These are phyloP conservation scores for Acanthosepion esculentum DNA, from an alignment of 2,888 invertebrate genomes.

Conservation along the genomic window DNA sequence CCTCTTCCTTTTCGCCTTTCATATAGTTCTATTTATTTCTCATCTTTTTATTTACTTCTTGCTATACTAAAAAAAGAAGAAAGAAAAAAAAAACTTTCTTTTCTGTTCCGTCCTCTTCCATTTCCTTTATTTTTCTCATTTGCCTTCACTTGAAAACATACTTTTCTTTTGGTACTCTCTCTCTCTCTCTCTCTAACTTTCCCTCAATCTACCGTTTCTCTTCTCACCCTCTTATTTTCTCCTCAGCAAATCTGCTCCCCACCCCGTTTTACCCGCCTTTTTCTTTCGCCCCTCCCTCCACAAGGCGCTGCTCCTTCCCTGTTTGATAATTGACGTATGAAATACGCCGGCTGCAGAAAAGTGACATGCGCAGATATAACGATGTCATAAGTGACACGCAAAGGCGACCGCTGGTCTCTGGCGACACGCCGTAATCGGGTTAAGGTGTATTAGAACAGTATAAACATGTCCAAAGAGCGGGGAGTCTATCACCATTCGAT, in stretches of 20 bases:
- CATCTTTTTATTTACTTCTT: neutral
- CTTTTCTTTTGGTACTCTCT: no score
- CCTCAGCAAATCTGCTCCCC: neutral
- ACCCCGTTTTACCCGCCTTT: neutral
- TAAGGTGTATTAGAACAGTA: conserved; percentile 44
- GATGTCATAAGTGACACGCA: conserved; percentile 43
- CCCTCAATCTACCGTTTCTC: neutral
- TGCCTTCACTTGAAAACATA: neutral
- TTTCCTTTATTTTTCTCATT: neutral
- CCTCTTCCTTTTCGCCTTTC: no score
- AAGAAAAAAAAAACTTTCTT: no score
- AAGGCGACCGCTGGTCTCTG: conserved; percentile 33
- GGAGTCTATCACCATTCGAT: conserved; percentile 41
- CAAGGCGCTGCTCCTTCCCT: neutral
- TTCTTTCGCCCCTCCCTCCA: neutral
- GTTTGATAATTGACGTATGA: conserved; percentile 33
- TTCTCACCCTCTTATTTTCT: neutral
- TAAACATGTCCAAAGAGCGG: conserved; percentile 38
- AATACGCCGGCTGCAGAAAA: conserved; percentile 33
- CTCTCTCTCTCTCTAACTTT: neutral
- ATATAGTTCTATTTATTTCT: neutral
- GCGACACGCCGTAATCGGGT: conserved; percentile 41
- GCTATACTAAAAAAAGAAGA: no score
- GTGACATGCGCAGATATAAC: conserved; percentile 37
- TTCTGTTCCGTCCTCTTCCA: neutral